Base-by-base conservation (phyloP, 2,888 invertebrate genomes). In the Dromius quadrimaculatus region DNA sequence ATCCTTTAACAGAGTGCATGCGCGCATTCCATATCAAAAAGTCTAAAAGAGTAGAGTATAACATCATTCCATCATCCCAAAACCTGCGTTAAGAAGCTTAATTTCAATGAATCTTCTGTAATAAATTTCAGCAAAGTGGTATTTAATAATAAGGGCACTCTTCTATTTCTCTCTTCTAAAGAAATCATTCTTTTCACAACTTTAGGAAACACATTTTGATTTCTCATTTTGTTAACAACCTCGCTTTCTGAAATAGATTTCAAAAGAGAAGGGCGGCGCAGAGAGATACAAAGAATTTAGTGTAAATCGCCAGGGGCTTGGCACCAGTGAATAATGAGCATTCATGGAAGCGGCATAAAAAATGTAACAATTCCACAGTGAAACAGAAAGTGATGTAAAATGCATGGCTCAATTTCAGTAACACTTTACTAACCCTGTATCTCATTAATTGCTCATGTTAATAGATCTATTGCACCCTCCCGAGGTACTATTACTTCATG, bases 371-470 rank as follows among this genome's bases (percentile, higher is more conserved):
- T 47, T 47, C 23, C 23, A 47, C 47, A 47, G 47, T 11, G 47
- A 47, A 47, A 47, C 23, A 22, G 47, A 47, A 47, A 47, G 47
- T 47, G 47, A 47, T 47, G 47, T 23, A 47, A 47, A 47, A 47
- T 47, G 47, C 47, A 47, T 22, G 47, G 47, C 47, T 23, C 23
- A 47, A 47, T 47, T 47, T 47, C 47, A 23, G 4, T 23, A 19
- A 47, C 47, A 47, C 47, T 47, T 47, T 22, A 47, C 47, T 47
- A 45, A 47, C 23, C 11, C 41, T 6, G 36, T 8, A 15, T 17
- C 15, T 13, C 41, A 15, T 41, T 41, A 15, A 41, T 41, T 41
- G 41, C 15, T 6, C 41, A 15, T 17, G 41, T 11, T 41, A 41
- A 41, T 41, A 41, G 41, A 41, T 41, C 41, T 15, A 15, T 17